phyloP scores from a whole-genome alignment of 2,888 invertebrate species.

The Augochlorella aurata region DNA sequence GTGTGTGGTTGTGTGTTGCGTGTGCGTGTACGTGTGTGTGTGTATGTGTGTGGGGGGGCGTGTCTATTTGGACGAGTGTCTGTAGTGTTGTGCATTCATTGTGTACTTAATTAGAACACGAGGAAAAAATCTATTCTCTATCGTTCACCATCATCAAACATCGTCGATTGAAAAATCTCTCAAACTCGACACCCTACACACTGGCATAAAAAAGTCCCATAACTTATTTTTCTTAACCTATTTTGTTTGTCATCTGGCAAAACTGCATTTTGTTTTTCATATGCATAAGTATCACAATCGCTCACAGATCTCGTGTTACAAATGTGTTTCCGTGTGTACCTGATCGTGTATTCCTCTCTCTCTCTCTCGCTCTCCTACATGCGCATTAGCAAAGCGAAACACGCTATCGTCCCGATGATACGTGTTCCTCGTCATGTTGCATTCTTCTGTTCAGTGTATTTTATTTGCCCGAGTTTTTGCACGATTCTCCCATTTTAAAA shows the following conservation, averaged over 20 bases:
- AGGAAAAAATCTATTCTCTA: constrained; percentile 47
- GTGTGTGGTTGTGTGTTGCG: neutral
- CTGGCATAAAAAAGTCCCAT: constrained; percentile 67
- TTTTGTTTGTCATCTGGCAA: constrained; percentile 48
- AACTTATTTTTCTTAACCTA: constrained; percentile 62
- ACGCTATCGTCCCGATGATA: constrained; percentile 7
- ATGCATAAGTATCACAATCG: constrained; percentile 68
- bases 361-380: too few relatives aligned
- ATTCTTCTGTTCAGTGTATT: constrained; percentile 25
- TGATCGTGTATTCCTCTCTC: constrained; percentile 20
- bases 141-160: constrained; percentile 30
- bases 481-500: constrained; percentile 41
- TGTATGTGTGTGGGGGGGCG: too few relatives aligned
- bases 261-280: constrained; percentile 42
- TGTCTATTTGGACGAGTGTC: neutral
- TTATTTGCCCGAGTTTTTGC: neutral
- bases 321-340: constrained; percentile 48
- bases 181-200: constrained; percentile 58
- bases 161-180: constrained; percentile 52
- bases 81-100: constrained; percentile 28
- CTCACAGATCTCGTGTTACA: constrained; percentile 51
- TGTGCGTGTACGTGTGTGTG: neutral
- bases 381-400: constrained; percentile 30
- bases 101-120: constrained; percentile 45
- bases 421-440: constrained; percentile 19